Evolutionary conservation across 2,113 vertebrate genomes (phyloP), one percentile per base, ranked within the genome.

Genomic region (Myanophis thanlyinensis): DNA sequence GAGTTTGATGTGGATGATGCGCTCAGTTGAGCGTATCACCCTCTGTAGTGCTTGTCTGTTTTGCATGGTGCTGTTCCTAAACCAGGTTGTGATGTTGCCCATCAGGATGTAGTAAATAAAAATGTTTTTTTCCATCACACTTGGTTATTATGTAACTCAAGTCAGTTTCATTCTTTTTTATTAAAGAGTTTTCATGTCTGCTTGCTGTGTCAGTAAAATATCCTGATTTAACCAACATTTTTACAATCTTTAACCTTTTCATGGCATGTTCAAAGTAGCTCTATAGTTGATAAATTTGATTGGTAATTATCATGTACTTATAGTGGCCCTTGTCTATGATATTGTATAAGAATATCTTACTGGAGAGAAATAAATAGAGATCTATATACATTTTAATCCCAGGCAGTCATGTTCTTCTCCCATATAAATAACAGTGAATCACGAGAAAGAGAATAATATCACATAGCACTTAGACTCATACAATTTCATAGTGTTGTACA

Each of bases 331-430:
- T 97, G 91, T 5, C 85, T 52, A 87, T 92, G 54, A 40, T 91
- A 88, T 95, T 96, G 96, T 93, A 94, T 96, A 94, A 93, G 93
- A 94, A 96, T 92, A 94, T 93, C 95, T 95, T 93, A 88, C 91
- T 13, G 73, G 88, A 59, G 54, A 95, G 91, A 94, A 96, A 92
- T 88, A 89, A 88, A 89, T 87, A 93, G 80, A 5, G 44, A 90
- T 89, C 96, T 53, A 91, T 93, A 94, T 92, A 22, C 87, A 91
- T 52, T 93, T 94, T 46, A 95, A 94, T 30, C 47, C 27, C 18
- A 52, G 53, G 53, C n/a, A 88, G 23, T 92, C 47, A 94, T 93
- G 84, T 95, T 56, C 9, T 85, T 91, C 92, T 93, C 92, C 94
- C 35, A 51, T 89, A 89, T 93, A 95, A 96, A 95, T 93, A 95